Percentiles rank a stretch among this genome's conserved stretches.
Conservation (phyloP, 2,797 vertebrate species). For the Paedocypris micromegethes region DNA sequence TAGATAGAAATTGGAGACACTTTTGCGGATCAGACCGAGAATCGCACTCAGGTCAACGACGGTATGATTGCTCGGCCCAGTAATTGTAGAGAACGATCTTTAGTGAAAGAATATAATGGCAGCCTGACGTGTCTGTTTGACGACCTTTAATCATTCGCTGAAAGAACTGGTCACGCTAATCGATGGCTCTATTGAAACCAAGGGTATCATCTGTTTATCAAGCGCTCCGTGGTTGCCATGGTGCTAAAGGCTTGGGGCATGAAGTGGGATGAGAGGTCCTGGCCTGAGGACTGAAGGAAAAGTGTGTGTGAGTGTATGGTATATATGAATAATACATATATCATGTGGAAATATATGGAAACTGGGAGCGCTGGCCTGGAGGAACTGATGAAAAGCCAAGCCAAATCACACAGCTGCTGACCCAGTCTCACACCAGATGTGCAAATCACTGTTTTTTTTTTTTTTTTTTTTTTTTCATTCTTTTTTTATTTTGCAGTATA, state of each 20-base stretch:
- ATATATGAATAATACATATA: too few species aligned
- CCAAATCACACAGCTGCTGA: too few species aligned
- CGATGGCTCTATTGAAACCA: slow-evolving; percentile 25
- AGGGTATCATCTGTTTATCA: slow-evolving; percentile 38
- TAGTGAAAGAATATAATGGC: slow-evolving; percentile 22
- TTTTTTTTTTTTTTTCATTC: too few species aligned
- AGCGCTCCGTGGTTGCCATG: slow-evolving; percentile 37
- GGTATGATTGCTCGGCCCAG: slow-evolving; percentile 18
- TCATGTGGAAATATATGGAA: too few species aligned
- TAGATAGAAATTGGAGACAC: background rate
- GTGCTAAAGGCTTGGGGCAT: slow-evolving; percentile 23
- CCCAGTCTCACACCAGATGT: too few species aligned
- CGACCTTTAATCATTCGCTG: slow-evolving; percentile 40
- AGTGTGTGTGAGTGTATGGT: background rate
- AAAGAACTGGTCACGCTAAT: slow-evolving; percentile 26
- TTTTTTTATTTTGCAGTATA: too few species aligned
- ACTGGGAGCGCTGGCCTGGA: too few species aligned
- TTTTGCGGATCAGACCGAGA: background rate
- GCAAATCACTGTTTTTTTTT: too few species aligned
- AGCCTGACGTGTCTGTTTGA: slow-evolving; percentile 8
- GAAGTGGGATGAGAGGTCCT: slow-evolving; percentile 16
- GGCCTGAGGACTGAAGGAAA: slow-evolving; percentile 1
- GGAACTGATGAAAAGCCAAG: too few species aligned
- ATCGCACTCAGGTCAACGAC: slow-evolving; percentile 1
- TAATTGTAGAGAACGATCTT: slow-evolving; percentile 26